Evolutionary conservation across 35 echinoderm and acorn worm species (phyloP).

Genomic region (Acanthaster planci): DNA sequence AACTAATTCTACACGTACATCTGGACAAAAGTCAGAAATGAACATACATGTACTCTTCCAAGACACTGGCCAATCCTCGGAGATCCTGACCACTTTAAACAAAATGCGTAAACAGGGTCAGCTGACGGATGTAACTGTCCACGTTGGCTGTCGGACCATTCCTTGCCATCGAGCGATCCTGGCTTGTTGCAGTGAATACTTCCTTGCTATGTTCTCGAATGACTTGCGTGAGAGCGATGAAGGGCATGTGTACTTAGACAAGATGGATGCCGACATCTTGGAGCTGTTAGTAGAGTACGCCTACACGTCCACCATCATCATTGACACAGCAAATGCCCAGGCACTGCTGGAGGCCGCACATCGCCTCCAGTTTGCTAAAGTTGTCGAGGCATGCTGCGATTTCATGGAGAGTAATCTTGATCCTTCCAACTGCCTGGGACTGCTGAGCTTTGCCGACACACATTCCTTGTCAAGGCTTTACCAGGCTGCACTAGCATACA

Average conservation of each 20-base stretch:
- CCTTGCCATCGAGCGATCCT: constrained; percentile 70
- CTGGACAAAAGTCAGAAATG: too few relatives aligned
- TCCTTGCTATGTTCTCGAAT: constrained; percentile 74
- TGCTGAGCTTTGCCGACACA: constrained; percentile 51
- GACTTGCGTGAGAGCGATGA: constrained; percentile 62
- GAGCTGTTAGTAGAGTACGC: constrained; percentile 63
- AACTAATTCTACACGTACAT: too few relatives aligned
- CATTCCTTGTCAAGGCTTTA: constrained; percentile 46
- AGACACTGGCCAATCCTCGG: constrained; percentile 24
- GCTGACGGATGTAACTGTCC: constrained; percentile 65
- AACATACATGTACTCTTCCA: constrained; percentile 4
- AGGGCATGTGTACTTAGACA: constrained; percentile 46
- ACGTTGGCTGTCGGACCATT: constrained; percentile 20
- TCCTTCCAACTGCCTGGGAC: constrained; percentile 73
- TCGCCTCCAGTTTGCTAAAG: constrained; percentile 56
- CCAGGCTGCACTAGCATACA: constrained; percentile 28
- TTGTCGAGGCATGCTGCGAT: constrained; percentile 65
- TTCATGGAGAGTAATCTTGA: constrained; percentile 66
- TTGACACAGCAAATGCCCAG: constrained; percentile 64
- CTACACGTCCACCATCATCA: constrained; percentile 64
- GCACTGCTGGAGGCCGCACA: constrained; percentile 57
- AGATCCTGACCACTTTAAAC: constrained; percentile 47
- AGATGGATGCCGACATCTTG: constrained; percentile 45
- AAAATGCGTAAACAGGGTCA: constrained; percentile 60
- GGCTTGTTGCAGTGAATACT: constrained; percentile 74